A percentile compares a stretch with the other conserved stretches of the same genome.
Evolutionary conservation across 2,888 invertebrate genomes (phyloP).

Genomic region (Hirudinaria manillensis): DNA sequence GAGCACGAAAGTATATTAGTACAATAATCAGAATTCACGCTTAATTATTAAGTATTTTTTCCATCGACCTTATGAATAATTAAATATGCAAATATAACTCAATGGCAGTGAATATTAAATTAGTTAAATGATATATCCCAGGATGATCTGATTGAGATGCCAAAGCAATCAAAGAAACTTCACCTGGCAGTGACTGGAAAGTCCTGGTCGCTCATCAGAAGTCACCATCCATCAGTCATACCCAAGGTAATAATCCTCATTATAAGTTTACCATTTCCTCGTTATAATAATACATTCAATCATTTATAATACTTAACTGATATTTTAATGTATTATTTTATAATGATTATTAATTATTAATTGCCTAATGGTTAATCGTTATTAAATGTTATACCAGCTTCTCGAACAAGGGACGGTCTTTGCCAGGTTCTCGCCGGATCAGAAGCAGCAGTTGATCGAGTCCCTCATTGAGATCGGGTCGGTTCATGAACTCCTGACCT

Average conservation of each 20-base stretch:
- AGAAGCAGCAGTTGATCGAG: constrained; percentile 84
- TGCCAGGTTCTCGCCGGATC: constrained; percentile 90
- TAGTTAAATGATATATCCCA: too few species aligned
- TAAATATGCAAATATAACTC: too few species aligned
- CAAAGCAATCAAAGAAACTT: constrained; percentile 8
- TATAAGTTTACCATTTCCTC: neutral
- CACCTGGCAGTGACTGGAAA: constrained; percentile 61
- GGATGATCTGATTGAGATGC: too few species aligned
- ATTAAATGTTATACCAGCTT: constrained; percentile 42
- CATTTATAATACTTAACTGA: neutral
- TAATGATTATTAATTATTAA: neutral
- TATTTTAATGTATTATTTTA: neutral
- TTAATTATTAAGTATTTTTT: neutral
- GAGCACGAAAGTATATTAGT: neutral
- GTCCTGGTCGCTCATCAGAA: constrained; percentile 69
- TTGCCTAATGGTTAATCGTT: neutral
- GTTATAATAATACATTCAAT: neutral
- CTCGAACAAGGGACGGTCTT: constrained; percentile 70
- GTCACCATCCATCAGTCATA: constrained; percentile 67
- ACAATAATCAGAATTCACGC: neutral
- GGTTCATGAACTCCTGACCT: constrained; percentile 29
- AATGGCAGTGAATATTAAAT: too few species aligned
- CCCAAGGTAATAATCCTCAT: constrained; percentile 56
- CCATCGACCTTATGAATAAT: neutral
- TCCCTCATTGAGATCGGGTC: constrained; percentile 80